Conservation (phyloP, 2,888 invertebrate species). For the Dicranocentrus wangi region DNA sequence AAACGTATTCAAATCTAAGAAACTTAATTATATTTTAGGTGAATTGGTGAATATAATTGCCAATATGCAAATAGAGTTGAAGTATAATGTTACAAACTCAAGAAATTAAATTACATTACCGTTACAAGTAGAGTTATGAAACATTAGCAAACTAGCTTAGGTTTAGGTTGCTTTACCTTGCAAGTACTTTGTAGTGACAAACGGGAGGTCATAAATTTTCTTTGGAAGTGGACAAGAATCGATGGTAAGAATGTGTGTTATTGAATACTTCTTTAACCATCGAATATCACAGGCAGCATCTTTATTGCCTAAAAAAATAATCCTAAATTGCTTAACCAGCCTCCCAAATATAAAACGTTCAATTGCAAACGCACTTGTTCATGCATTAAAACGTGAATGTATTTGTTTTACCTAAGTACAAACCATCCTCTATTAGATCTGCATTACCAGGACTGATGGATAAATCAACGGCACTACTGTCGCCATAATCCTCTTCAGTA, state of each 20-base stretch:
- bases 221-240: constrained; percentile 89
- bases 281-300: constrained; percentile 85
- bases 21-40: no score
- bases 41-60: no score
- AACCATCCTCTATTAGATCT: constrained; percentile 68
- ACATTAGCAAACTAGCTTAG: no score
- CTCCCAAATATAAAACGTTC: no score
- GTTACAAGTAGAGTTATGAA: no score
- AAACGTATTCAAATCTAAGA: background rate
- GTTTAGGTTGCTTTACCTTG: no score
- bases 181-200: constrained; percentile 83
- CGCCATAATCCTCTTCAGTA: constrained; percentile 53
- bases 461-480: constrained; percentile 24
- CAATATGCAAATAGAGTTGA: no score
- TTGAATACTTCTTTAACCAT: constrained; percentile 80
- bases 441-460: constrained; percentile 44
- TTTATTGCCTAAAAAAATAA: constrained; percentile 80
- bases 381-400: background rate
- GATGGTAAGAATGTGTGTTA: constrained; percentile 87
- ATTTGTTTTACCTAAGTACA: constrained; percentile 68
- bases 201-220: constrained; percentile 81
- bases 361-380: no score
- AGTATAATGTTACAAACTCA: no score
- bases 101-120: no score
- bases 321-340: no score